A percentile compares a stretch with the other conserved stretches of the same genome.
These are phyloP conservation scores for Polydrusus tereticollis DNA, from an alignment of 2,888 invertebrate species.

Conservation along the genomic window DNA sequence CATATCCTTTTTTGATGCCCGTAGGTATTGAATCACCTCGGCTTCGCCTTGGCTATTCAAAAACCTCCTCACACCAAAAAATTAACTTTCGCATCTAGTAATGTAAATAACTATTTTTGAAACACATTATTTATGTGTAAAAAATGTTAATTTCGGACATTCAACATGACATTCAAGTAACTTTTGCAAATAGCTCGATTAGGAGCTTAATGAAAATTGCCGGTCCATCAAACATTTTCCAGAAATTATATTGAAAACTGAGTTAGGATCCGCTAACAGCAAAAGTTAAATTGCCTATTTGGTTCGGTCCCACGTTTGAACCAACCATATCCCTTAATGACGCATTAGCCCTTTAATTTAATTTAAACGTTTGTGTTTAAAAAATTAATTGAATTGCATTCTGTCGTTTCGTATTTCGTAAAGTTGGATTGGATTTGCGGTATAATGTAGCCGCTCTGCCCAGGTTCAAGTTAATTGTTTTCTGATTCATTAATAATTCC, in stretches of 20 bases:
- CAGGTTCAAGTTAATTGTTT: constrained; percentile 44
- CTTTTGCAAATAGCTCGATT: constrained; percentile 1
- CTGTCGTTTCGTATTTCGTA: constrained; percentile 42
- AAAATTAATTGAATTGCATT: constrained; percentile 49
- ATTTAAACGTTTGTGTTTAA: constrained; percentile 42
- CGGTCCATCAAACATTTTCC: constrained; percentile 41
- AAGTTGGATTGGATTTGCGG: constrained; percentile 39
- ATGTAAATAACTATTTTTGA: too few relatives aligned
- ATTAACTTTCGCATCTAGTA: too few relatives aligned
- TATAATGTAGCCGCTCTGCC: constrained; percentile 28
- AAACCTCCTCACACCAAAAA: too few relatives aligned
- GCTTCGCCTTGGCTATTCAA: too few relatives aligned
- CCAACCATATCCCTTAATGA: constrained; percentile 44
- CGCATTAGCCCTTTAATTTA: constrained; percentile 47
- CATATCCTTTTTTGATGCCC: too few relatives aligned
- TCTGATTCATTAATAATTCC: constrained; percentile 42
- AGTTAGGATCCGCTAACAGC: constrained; percentile 43
- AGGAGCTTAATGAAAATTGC: constrained; percentile 42
- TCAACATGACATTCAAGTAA: neutral
- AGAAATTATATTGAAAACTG: constrained; percentile 43
- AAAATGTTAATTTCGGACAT: too few relatives aligned
- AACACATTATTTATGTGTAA: too few relatives aligned
- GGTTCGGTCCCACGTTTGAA: constrained; percentile 43
- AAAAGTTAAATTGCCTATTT: constrained; percentile 51
- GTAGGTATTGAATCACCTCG: too few relatives aligned